These are phyloP conservation scores for Cerastis rubricosa DNA, from an alignment of 2,888 invertebrate genomes.

Conservation along the genomic window DNA sequence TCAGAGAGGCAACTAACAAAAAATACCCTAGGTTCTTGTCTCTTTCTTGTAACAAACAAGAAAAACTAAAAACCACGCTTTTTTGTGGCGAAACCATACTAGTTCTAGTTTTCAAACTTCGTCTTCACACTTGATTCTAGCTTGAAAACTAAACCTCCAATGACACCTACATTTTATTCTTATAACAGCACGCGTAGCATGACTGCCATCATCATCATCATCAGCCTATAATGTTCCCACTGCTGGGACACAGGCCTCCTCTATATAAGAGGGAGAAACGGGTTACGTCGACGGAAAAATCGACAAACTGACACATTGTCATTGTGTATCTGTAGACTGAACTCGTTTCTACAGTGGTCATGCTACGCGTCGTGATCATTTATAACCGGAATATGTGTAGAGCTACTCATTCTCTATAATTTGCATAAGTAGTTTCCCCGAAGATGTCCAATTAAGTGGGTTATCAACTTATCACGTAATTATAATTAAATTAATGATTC, in stretches of 20 bases:
- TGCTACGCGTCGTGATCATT: not conserved
- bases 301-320: no score
- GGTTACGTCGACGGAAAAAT: no score
- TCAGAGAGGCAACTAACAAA: not conserved
- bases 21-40: not conserved
- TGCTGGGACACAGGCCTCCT: no score
- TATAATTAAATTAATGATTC: constrained; percentile 23
- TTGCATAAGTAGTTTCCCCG: constrained; percentile 38
- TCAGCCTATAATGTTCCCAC: no score
- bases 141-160: not conserved
- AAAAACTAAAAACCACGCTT: not conserved
- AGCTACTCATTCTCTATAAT: constrained; percentile 18
- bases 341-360: no score
- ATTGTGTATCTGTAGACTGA: no score
- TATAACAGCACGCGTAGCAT: not conserved
- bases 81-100: not conserved
- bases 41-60: not conserved
- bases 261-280: no score
- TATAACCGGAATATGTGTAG: not conserved
- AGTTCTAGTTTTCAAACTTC: not conserved
- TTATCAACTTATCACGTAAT: constrained; percentile 40
- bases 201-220: no score
- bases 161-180: constrained; percentile 3
- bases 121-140: not conserved
- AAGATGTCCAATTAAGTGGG: constrained; percentile 36